Evolutionary conservation across 1,140 invertebrate genomes (phyloP).

Genomic region (Bombus impatiens): DNA sequence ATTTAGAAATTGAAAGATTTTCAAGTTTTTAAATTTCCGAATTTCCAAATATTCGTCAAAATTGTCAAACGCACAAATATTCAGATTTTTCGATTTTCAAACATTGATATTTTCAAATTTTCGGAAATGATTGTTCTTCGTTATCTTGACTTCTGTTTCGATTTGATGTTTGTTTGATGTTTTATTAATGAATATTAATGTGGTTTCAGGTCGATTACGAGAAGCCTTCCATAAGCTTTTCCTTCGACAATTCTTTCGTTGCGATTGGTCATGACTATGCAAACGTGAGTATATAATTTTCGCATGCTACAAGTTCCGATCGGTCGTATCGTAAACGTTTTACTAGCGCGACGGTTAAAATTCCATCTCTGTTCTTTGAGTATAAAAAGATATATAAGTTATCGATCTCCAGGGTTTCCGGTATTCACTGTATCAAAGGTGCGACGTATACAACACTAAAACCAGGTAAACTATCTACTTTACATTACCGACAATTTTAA

Average conservation of each 20-base stretch:
- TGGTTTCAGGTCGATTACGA: slow-evolving; percentile 36
- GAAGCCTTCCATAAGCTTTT: not conserved
- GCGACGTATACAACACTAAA: slow-evolving; percentile 83
- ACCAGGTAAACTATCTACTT: slow-evolving; percentile 76
- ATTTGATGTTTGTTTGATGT: not conserved
- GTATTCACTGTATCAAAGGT: slow-evolving; percentile 85
- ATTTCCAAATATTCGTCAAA: no score
- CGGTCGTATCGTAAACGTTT: not conserved
- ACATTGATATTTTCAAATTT: no score
- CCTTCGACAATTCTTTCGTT: slow-evolving; percentile 38
- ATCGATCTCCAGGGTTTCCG: slow-evolving; percentile 83
- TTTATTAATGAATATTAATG: not conserved
- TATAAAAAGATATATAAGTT: not conserved
- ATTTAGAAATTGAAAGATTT: no score
- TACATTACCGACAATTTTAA: slow-evolving; percentile 8
- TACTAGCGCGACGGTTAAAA: not conserved
- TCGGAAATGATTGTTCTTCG: not conserved
- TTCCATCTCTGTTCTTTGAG: not conserved
- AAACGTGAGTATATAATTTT: slow-evolving; percentile 43
- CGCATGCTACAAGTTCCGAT: no score
- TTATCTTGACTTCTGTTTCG: not conserved
- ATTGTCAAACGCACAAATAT: no score
- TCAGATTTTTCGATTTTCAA: no score
- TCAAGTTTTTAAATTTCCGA: no score
- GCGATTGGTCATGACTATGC: slow-evolving; percentile 60